Evolutionary conservation across 1,140 invertebrate species (phyloP).

Genomic region (Lepidostoma basale): DNA sequence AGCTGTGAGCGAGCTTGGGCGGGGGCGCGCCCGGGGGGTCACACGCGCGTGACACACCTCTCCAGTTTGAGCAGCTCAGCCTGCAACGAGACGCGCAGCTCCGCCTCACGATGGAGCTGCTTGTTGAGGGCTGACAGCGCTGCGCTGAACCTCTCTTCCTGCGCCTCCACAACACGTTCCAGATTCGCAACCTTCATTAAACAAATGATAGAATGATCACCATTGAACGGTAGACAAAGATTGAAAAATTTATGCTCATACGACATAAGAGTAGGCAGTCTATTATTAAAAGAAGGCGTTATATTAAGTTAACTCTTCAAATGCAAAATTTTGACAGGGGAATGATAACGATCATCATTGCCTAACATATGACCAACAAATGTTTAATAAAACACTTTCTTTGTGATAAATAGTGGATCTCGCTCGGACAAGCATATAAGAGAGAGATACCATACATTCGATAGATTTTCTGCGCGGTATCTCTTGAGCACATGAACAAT

Average conservation of each 20-base stretch:
- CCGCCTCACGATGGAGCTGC: slow-evolving; percentile 62
- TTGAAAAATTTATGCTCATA: background rate
- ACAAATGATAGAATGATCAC: slow-evolving; percentile 3
- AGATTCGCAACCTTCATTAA: slow-evolving; percentile 61
- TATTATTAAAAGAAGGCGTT: too few species aligned
- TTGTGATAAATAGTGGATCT: too few species aligned
- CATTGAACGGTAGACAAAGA: background rate
- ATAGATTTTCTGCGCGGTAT: too few species aligned
- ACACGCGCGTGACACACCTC: slow-evolving; percentile 67
- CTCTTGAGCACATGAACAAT: too few species aligned
- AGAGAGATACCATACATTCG: too few species aligned
- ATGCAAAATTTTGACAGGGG: background rate
- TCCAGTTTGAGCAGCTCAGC: slow-evolving; percentile 66
- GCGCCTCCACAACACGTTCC: slow-evolving; percentile 64
- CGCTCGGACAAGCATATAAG: too few species aligned
- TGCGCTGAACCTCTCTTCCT: slow-evolving; percentile 61
- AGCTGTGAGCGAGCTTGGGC: background rate
- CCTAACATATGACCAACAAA: too few species aligned
- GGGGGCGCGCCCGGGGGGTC: slow-evolving; percentile 42
- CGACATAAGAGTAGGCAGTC: background rate
- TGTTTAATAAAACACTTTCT: too few species aligned
- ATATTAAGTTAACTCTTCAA: background rate
- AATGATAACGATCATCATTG: too few species aligned
- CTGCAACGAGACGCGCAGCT: slow-evolving; percentile 64
- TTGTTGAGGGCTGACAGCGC: slow-evolving; percentile 64